A percentile compares a stretch with the other conserved stretches of the same genome.
phyloP scores from a whole-genome alignment of 2,797 vertebrate species.

The Carduelis carduelis region DNA sequence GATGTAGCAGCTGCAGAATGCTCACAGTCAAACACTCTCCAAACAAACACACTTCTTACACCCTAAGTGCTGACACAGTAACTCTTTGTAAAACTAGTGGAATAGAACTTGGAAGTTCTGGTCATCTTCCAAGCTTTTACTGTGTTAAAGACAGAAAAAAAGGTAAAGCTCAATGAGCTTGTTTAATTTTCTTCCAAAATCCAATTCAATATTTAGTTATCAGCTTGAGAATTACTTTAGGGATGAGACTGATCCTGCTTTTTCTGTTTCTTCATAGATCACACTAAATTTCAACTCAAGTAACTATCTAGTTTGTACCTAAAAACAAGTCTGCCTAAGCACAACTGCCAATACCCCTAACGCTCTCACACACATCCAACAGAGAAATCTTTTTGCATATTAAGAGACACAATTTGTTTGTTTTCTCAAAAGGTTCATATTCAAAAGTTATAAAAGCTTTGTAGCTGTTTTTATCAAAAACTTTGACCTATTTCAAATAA shows the following conservation, averaged over 20 bases:
- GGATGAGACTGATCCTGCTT: not conserved
- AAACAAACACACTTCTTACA: not conserved
- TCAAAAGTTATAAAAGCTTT: not conserved
- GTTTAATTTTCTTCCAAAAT: not conserved
- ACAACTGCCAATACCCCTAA: not conserved
- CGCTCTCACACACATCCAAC: fast-evolving
- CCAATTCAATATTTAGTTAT: not conserved
- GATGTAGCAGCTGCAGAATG: not conserved
- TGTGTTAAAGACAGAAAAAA: not conserved
- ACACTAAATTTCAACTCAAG: not conserved
- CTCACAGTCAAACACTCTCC: not conserved
- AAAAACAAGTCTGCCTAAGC: not conserved
- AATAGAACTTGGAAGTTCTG: not conserved
- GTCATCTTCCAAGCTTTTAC: not conserved
- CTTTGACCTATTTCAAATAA: not conserved
- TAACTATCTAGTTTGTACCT: not conserved
- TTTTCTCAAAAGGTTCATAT: not conserved
- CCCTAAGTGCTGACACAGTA: not conserved
- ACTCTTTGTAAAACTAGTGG: not conserved
- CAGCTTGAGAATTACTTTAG: not conserved
- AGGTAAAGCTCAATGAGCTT: not conserved
- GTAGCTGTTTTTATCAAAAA: not conserved
- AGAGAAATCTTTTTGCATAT: not conserved
- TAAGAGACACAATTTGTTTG: not conserved
- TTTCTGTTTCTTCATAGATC: not conserved